Conservation (phyloP, 2,888 invertebrate species). For the Drepana falcataria region DNA sequence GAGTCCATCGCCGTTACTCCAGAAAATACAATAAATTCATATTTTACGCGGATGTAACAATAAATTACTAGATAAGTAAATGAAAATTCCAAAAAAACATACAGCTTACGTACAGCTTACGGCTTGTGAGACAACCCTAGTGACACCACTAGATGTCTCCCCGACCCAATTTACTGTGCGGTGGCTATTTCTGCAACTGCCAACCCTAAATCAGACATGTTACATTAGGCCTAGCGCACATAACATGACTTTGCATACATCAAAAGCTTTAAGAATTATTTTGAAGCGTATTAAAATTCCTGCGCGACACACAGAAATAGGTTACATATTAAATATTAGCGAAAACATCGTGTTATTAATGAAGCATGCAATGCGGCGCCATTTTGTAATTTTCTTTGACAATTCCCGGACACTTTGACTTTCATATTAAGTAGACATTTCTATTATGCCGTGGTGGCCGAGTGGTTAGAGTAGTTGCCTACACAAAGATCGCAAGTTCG, state of each 20-base stretch:
- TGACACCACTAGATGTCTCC: not conserved
- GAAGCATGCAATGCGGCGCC: not conserved
- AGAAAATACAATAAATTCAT: no score
- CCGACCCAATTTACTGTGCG: not conserved
- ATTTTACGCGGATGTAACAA: no score
- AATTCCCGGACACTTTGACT: not conserved
- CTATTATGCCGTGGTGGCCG: no score
- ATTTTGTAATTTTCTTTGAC: not conserved
- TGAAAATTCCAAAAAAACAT: no score
- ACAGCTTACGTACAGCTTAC: no score
- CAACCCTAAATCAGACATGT: not conserved
- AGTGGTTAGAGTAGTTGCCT: no score
- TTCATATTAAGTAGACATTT: not conserved
- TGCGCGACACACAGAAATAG: slow-evolving; percentile 1
- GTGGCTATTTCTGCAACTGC: not conserved
- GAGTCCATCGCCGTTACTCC: no score
- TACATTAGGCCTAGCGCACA: slow-evolving; percentile 1
- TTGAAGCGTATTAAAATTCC: slow-evolving; percentile 2
- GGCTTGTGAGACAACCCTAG: not conserved
- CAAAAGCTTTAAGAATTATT: not conserved
- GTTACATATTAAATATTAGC: slow-evolving; percentile 1
- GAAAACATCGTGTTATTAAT: not conserved
- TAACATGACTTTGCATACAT: not conserved
- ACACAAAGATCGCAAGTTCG: no score
- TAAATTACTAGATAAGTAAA: no score